phyloP scores from a whole-genome alignment of 2,797 vertebrate genomes.

The Lacerta bilineata region DNA sequence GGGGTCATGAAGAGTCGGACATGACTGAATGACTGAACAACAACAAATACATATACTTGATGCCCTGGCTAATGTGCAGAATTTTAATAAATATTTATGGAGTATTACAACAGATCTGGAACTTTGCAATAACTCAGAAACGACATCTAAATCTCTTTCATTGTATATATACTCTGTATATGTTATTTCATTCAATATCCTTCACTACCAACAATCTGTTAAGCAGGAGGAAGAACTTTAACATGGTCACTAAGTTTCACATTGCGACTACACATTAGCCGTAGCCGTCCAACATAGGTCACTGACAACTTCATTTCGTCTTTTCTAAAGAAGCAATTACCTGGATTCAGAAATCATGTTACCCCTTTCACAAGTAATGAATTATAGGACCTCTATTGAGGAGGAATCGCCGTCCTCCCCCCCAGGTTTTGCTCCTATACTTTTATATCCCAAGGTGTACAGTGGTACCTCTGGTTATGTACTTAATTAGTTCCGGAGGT shows the following conservation, averaged over 20 bases:
- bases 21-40: too few relatives aligned
- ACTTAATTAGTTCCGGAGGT: too few relatives aligned
- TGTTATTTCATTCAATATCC: background rate
- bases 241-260: background rate
- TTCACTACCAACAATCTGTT: background rate
- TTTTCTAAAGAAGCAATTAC: slow-evolving; percentile 5
- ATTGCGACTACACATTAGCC: background rate
- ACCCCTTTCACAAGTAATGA: background rate
- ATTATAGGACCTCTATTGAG: background rate
- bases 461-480: too few relatives aligned
- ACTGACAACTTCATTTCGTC: background rate
- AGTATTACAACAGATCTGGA: background rate
- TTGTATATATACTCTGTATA: background rate
- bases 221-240: background rate
- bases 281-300: background rate
- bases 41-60: background rate
- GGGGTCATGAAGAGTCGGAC: too few relatives aligned
- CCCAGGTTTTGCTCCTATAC: background rate
- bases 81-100: background rate
- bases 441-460: background rate
- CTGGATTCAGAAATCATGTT: background rate
- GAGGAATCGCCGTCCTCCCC: too few relatives aligned
- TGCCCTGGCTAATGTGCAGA: background rate
- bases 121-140: background rate
- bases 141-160: background rate